A percentile compares a stretch with the other conserved stretches of the same genome.
Evolutionary conservation across 2,113 vertebrate genomes (phyloP).

Genomic region (Eleginops maclovinus): DNA sequence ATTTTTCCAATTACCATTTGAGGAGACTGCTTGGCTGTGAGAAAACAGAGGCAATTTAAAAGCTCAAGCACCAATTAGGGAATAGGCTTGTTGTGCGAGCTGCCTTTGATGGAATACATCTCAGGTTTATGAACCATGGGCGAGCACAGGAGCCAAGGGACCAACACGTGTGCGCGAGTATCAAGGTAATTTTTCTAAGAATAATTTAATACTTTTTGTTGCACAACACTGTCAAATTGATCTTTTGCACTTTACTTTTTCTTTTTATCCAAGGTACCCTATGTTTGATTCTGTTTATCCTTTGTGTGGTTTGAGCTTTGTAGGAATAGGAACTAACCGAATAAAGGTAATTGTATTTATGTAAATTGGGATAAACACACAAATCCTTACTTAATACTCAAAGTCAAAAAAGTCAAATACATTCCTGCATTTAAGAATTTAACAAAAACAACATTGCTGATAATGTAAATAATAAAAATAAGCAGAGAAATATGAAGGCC

Average conservation of each 20-base stretch:
- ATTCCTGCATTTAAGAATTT: neutral
- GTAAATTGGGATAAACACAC: neutral
- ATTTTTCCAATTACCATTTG: slow-evolving; percentile 38
- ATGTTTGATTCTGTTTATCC: neutral
- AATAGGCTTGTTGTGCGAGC: slow-evolving; percentile 59
- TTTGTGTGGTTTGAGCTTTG: neutral
- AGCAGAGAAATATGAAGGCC: neutral
- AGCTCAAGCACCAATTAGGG: slow-evolving; percentile 73
- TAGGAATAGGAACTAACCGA: neutral
- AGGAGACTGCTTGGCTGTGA: slow-evolving; percentile 38
- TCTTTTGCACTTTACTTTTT: neutral
- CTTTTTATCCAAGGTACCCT: neutral
- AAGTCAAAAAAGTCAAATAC: neutral
- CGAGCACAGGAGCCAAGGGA: slow-evolving; percentile 9
- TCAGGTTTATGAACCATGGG: slow-evolving; percentile 51
- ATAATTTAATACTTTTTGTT: slow-evolving; percentile 1
- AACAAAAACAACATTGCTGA: neutral
- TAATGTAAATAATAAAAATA: neutral
- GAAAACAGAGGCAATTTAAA: slow-evolving; percentile 60
- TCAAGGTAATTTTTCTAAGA: slow-evolving; percentile 4
- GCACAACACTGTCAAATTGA: neutral
- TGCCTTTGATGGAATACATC: slow-evolving; percentile 68
- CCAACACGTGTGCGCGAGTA: neutral
- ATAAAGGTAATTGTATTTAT: neutral
- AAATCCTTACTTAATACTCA: neutral